Evolutionary conservation across 2,888 invertebrate genomes (phyloP), one percentile per base, ranked within the genome.

Genomic region (Arenicola marina): DNA sequence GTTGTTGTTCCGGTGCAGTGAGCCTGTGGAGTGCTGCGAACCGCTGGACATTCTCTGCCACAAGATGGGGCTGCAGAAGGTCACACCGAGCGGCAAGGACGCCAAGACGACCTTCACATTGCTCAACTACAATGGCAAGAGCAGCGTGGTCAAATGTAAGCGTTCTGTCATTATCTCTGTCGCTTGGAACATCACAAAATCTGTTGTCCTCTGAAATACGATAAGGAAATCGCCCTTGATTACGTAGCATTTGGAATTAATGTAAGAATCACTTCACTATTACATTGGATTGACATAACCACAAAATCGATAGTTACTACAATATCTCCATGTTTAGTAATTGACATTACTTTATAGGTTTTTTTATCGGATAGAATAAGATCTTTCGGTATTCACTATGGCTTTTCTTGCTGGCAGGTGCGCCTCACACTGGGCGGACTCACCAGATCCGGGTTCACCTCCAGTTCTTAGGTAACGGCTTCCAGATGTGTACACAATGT

Each of bases 361-460:
- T n/a, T n/a, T n/a, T n/a, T n/a, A n/a, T n/a, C n/a, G n/a, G n/a
- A n/a, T n/a, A n/a, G n/a, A n/a, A n/a, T n/a, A n/a, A n/a, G n/a
- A n/a, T n/a, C n/a, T n/a, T n/a, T n/a, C n/a, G n/a, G n/a, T n/a
- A n/a, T n/a, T n/a, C n/a, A n/a, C n/a, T n/a, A n/a, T n/a, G n/a
- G n/a, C n/a, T n/a, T n/a, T n/a, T n/a, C n/a, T 31, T 31, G 18
- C 1, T 56, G 56, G 15, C 26, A 82, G 82, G 83, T 72, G 54
- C 71, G 38, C 98, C 98, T 0, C 90, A 92, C 79, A 98, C 98
- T 0, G 99, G 99, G 1, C 87, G 99, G 68, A 99, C 98, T 91
- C 99, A 99, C 84, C 99, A 99, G 86, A 99, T 99, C 75, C 88
- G 99, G 69, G 96, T 99, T 33, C 99, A 99, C 85, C 88, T 98